Conservation (phyloP, 2,113 vertebrate genomes). For the Abramis brama region DNA sequence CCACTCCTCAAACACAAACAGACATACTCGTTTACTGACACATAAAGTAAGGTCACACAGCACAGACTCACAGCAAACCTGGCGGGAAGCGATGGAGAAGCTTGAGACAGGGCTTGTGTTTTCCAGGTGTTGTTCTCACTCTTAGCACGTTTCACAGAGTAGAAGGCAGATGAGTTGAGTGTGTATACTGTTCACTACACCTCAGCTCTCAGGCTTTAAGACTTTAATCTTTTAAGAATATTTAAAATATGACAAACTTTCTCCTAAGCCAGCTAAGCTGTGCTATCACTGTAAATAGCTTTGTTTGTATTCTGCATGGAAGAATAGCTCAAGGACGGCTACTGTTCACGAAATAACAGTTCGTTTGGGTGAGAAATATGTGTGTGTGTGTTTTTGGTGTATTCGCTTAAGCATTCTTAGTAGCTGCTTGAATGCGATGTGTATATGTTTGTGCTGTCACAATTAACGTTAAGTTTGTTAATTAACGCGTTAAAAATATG, state of each 20-base stretch:
- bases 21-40: constrained; percentile 22
- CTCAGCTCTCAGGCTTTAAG: neutral
- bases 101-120: neutral
- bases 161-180: neutral
- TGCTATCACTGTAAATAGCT: constrained; percentile 26
- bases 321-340: neutral
- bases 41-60: constrained; percentile 14
- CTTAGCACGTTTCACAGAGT: constrained; percentile 7
- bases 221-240: constrained; percentile 33
- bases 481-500: too few species aligned
- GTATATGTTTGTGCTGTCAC: too few species aligned
- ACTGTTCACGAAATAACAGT: neutral
- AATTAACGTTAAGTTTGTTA: too few species aligned
- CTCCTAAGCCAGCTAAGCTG: constrained; percentile 15
- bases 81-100: constrained; percentile 1
- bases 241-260: constrained; percentile 27
- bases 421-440: neutral
- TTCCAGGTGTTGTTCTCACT: constrained; percentile 40
- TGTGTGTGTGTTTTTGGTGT: neutral
- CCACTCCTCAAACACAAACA: constrained; percentile 25
- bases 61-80: constrained; percentile 21
- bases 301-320: constrained; percentile 4
- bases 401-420: neutral
- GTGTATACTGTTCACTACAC: constrained; percentile 12
- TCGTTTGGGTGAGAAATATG: neutral